phyloP scores from a whole-genome alignment of 2,113 vertebrate species.

The Uropsilus gracilis region DNA sequence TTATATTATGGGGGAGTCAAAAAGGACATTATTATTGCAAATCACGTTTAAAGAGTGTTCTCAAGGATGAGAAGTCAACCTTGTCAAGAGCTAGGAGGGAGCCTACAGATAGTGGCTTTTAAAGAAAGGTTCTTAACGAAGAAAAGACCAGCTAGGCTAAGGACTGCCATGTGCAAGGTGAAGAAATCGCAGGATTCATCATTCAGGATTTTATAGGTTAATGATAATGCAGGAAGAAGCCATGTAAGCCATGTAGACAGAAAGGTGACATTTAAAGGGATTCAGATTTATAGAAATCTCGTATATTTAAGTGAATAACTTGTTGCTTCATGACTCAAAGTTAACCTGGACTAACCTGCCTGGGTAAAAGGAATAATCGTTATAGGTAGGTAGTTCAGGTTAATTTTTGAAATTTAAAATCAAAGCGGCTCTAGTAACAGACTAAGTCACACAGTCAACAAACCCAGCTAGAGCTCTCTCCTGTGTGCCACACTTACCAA shows the following conservation, averaged over 20 bases:
- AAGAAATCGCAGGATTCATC: neutral
- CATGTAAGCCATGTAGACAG: constrained; percentile 13
- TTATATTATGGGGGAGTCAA: neutral
- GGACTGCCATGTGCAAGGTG: neutral
- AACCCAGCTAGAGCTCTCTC: neutral
- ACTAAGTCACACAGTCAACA: neutral
- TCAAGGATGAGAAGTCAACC: neutral
- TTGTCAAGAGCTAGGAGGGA: neutral
- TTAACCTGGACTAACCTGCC: neutral
- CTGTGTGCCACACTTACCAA: neutral
- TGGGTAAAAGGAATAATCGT: neutral
- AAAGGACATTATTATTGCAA: neutral
- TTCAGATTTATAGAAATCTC: neutral
- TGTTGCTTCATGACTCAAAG: neutral
- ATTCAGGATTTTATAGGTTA: neutral
- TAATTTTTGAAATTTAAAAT: neutral
- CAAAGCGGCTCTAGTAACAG: neutral
- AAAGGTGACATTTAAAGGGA: neutral
- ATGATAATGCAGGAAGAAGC: neutral
- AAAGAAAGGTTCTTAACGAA: neutral
- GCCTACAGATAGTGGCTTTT: neutral
- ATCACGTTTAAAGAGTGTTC: neutral
- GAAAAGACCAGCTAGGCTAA: neutral
- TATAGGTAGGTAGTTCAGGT: too few relatives aligned
- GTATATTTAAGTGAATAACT: neutral